Conservation (phyloP, 2,113 vertebrate genomes). For the Noctilio leporinus region DNA sequence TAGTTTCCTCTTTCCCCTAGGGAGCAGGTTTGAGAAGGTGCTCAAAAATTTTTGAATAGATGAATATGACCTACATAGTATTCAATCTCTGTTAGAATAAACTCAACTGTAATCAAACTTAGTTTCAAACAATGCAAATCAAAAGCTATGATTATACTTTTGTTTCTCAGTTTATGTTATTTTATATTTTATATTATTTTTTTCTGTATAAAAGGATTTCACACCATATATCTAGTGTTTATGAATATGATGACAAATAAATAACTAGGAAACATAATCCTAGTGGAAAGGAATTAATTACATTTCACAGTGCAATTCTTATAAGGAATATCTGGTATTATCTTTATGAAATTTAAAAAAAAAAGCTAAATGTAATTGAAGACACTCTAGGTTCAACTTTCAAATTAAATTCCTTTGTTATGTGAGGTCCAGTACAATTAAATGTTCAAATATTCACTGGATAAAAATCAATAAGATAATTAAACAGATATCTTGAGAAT, state of each 20-base stretch:
- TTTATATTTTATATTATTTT: background rate
- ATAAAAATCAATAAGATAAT: slow-evolving; percentile 13
- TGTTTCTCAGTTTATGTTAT: background rate
- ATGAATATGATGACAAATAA: background rate
- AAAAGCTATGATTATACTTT: background rate
- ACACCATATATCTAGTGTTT: background rate
- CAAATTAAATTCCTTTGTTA: background rate
- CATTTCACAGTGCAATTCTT: background rate
- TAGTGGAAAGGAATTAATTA: background rate
- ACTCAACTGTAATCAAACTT: background rate
- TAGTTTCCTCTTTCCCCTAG: background rate
- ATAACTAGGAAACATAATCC: background rate
- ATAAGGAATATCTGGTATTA: background rate
- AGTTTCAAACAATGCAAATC: background rate
- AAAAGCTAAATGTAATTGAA: background rate
- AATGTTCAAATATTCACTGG: background rate
- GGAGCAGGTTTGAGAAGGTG: background rate
- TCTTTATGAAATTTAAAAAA: background rate
- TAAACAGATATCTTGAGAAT: background rate
- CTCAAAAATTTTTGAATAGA: background rate
- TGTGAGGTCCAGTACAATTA: background rate
- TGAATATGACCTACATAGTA: background rate
- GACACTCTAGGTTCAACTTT: background rate
- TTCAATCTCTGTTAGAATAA: background rate
- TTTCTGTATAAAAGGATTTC: background rate